A percentile compares a stretch with the other conserved stretches of the same genome.
phyloP scores from a whole-genome alignment of 2,888 invertebrate genomes.

The Mylabris sibirica region DNA sequence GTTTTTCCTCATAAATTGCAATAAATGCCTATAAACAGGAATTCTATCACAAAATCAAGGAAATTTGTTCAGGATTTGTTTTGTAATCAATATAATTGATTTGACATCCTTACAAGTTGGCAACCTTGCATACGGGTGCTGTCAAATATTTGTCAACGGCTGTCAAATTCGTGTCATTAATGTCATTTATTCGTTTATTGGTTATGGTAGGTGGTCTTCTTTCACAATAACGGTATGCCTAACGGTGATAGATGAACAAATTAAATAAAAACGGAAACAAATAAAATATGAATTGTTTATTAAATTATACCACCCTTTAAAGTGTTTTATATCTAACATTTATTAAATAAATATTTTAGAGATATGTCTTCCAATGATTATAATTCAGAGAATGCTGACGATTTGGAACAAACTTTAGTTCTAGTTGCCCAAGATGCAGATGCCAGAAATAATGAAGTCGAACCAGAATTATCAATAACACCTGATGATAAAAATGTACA shows the following conservation, averaged over 20 bases:
- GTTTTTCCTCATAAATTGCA: too few species aligned
- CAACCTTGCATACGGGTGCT: not conserved
- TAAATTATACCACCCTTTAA: too few species aligned
- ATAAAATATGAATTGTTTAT: too few species aligned
- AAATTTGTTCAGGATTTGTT: too few species aligned
- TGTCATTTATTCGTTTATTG: too few species aligned
- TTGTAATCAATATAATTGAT: too few species aligned
- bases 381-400: slow-evolving; percentile 48
- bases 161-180: not conserved
- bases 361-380: not conserved
- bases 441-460: slow-evolving; percentile 50
- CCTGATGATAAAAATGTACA: slow-evolving; percentile 30
- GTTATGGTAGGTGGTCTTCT: not conserved
- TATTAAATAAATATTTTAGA: not conserved
- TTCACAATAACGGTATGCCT: not conserved
- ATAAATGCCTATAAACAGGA: too few species aligned
- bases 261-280: not conserved
- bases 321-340: not conserved
- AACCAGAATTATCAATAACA: slow-evolving; percentile 22
- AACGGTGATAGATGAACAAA: not conserved
- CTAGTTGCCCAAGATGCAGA: slow-evolving; percentile 58
- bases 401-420: slow-evolving; percentile 56
- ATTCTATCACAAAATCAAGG: too few species aligned
- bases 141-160: not conserved
- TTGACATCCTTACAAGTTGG: not conserved